Evolutionary conservation across 1,140 invertebrate species (phyloP).

Genomic region (Campoletis sonorensis): DNA sequence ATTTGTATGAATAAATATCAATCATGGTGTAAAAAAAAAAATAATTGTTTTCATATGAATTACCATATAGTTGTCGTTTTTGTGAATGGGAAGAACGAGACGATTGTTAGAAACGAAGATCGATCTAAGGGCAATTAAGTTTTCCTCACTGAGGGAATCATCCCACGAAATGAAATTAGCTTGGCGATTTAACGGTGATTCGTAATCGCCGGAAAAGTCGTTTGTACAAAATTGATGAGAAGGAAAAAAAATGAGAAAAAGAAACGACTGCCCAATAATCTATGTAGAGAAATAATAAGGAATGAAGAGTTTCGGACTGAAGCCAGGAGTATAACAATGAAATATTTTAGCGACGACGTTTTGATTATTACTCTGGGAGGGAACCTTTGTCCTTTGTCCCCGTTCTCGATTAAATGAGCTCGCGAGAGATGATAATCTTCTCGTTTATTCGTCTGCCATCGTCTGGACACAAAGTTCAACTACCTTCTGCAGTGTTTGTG

Average conservation of each 20-base stretch:
- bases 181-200: conserved; percentile 10
- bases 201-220: conserved; percentile 25
- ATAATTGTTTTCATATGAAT: too few relatives aligned
- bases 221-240: conserved; percentile 6
- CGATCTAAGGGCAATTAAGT: conserved; percentile 20
- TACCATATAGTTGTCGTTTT: too few relatives aligned
- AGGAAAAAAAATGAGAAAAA: conserved; percentile 6
- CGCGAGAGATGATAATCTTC: conserved; percentile 40
- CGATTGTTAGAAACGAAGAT: conserved; percentile 25
- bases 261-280: background rate
- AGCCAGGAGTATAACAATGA: conserved; percentile 25
- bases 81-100: background rate
- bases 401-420: conserved; percentile 42
- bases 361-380: conserved; percentile 11
- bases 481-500: background rate
- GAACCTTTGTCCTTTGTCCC: background rate
- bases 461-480: background rate
- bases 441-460: conserved; percentile 9
- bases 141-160: background rate
- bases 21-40: too few relatives aligned
- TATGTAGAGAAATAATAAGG: background rate
- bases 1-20: too few relatives aligned
- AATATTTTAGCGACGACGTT: conserved; percentile 36
- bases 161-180: background rate
- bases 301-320: background rate